Percentiles rank a stretch among this genome's conserved stretches.
phyloP scores from a whole-genome alignment of 2,888 invertebrate genomes.

The Dendrolimus houi region DNA sequence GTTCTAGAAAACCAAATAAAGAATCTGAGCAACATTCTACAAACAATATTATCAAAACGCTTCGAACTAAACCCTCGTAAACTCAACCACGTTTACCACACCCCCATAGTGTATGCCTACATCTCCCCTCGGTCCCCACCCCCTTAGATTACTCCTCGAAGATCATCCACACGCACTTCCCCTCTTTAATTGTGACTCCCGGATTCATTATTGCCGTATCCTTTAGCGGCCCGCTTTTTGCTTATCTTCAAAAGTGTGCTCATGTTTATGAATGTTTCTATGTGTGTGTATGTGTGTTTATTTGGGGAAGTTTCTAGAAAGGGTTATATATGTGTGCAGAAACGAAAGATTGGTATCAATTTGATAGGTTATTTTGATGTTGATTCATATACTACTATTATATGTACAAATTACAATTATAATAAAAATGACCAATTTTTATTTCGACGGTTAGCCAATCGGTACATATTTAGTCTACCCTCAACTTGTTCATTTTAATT shows the following conservation, averaged over 20 bases:
- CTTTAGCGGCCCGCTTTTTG: slow-evolving; percentile 55
- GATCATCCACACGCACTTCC: slow-evolving; percentile 69
- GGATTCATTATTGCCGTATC: slow-evolving; percentile 69
- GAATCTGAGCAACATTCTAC: no score
- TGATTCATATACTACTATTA: no score
- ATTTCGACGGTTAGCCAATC: no score
- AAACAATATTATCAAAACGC: no score
- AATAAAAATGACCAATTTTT: no score
- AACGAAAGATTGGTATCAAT: not conserved
- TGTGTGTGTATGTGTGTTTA: slow-evolving; percentile 11
- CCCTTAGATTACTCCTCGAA: slow-evolving; percentile 59
- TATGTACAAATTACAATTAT: no score
- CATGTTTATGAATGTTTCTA: slow-evolving; percentile 11
- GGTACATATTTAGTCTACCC: no score
- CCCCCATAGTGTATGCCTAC: slow-evolving; percentile 13
- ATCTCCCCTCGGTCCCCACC: slow-evolving; percentile 18
- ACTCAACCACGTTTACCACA: not conserved
- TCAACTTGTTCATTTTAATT: no score
- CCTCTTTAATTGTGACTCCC: slow-evolving; percentile 70
- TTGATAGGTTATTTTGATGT: no score
- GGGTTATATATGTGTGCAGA: not conserved
- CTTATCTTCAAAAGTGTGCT: slow-evolving; percentile 55
- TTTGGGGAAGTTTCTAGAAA: slow-evolving; percentile 4
- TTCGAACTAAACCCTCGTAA: not conserved
- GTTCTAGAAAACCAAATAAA: no score